Evolutionary conservation across 2,797 vertebrate species (phyloP).

Genomic region (Gobio occitaniae): DNA sequence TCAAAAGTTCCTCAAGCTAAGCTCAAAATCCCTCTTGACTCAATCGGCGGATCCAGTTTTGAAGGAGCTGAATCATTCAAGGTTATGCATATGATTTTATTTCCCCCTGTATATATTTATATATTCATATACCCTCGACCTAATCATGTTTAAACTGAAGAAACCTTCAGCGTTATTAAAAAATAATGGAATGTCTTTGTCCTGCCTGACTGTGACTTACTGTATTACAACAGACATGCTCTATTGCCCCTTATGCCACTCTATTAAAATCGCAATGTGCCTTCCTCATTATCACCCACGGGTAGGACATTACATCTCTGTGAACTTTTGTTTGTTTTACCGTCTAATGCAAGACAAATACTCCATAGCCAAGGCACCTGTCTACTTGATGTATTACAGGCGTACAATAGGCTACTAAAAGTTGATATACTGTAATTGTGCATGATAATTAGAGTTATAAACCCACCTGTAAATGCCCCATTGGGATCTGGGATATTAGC

Average conservation of each 20-base stretch:
- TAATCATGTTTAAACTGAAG: slow-evolving; percentile 36
- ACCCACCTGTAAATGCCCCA: slow-evolving; percentile 81
- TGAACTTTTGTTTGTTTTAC: slow-evolving; percentile 62
- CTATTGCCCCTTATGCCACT: slow-evolving; percentile 51
- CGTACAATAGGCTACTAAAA: slow-evolving; percentile 79
- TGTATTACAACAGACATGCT: slow-evolving; percentile 59
- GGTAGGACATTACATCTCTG: slow-evolving; percentile 59
- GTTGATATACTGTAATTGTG: slow-evolving; percentile 83
- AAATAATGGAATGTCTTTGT: slow-evolving; percentile 46
- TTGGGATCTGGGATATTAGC: slow-evolving; percentile 80
- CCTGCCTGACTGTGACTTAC: slow-evolving; percentile 55
- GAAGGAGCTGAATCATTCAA: slow-evolving; percentile 41
- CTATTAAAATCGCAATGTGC: slow-evolving; percentile 61
- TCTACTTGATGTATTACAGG: slow-evolving; percentile 72
- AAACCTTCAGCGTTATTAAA: slow-evolving; percentile 36
- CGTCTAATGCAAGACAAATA: slow-evolving; percentile 69
- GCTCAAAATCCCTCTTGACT: slow-evolving; percentile 33
- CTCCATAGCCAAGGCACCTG: slow-evolving; percentile 70
- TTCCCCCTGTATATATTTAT: slow-evolving; percentile 8
- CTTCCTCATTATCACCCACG: slow-evolving; percentile 59
- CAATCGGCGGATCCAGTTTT: slow-evolving; percentile 18
- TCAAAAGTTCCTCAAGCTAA: slow-evolving; percentile 11
- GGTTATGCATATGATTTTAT: slow-evolving; percentile 39
- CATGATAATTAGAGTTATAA: slow-evolving; percentile 86
- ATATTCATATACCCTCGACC: slow-evolving; percentile 7